A percentile compares a stretch with the other conserved stretches of the same genome.
Conservation (phyloP, 2,797 vertebrate species). For the Sebastes variabilis region DNA sequence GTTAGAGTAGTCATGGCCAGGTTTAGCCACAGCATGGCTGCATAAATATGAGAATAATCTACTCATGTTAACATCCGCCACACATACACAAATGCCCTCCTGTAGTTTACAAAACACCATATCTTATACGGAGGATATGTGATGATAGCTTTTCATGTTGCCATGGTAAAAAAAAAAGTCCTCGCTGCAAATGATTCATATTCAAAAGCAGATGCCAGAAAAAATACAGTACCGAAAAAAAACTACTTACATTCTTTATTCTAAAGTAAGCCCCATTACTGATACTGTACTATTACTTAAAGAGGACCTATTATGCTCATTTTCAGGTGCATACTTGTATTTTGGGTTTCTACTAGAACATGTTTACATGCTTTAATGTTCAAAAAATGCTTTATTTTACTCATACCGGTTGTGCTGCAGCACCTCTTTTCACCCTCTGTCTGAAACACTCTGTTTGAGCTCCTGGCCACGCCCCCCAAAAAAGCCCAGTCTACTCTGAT, state of each 20-base stretch:
- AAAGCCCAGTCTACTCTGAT: too few species aligned
- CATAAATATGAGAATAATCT: constrained; percentile 66
- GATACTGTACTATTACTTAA: background rate
- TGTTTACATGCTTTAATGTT: too few species aligned
- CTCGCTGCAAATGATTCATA: background rate
- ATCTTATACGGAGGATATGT: constrained; percentile 17
- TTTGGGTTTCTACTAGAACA: too few species aligned
- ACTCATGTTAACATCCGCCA: background rate
- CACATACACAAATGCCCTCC: constrained; percentile 4
- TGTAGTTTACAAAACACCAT: constrained; percentile 22
- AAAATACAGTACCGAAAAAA: background rate
- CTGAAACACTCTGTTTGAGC: too few species aligned
- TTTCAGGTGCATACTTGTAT: too few species aligned
- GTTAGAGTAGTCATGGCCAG: constrained; percentile 39
- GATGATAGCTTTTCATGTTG: constrained; percentile 18
- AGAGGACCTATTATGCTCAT: too few species aligned
- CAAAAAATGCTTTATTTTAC: too few species aligned
- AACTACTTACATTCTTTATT: background rate
- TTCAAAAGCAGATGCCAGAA: background rate
- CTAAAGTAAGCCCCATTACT: background rate
- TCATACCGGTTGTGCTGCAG: too few species aligned
- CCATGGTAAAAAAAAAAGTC: background rate
- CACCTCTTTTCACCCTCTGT: too few species aligned
- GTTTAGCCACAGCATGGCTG: background rate
- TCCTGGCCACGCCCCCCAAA: too few species aligned